Percentiles rank a stretch among this genome's conserved stretches.
These are phyloP conservation scores for Pristionchus exspectatus DNA, from an alignment of 2,888 invertebrate genomes.

Conservation along the genomic window DNA sequence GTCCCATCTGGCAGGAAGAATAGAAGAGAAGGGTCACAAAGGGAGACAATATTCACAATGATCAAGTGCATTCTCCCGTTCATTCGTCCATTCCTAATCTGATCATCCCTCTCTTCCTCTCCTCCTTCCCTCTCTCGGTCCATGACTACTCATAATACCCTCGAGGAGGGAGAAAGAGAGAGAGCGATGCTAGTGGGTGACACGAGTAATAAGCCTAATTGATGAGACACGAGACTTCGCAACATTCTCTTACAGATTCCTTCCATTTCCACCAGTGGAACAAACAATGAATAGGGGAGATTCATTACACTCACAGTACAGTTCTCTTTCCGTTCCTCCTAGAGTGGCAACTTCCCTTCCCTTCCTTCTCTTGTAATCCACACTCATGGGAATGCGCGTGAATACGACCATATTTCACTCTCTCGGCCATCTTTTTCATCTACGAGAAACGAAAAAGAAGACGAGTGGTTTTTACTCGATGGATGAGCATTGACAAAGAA, in stretches of 20 bases:
- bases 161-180: neutral
- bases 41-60: conserved; percentile 25
- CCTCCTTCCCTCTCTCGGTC: neutral
- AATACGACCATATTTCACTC: conserved; percentile 32
- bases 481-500: conserved; percentile 23
- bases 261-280: neutral
- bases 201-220: conserved; percentile 38
- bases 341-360: neutral
- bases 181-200: neutral
- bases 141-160: conserved; percentile 33
- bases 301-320: neutral
- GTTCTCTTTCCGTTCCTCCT: neutral
- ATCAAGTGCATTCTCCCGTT: conserved; percentile 29
- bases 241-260: neutral
- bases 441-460: neutral
- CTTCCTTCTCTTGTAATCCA: conserved; percentile 26
- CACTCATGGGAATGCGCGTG: conserved; percentile 28
- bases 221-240: neutral
- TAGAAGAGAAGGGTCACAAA: neutral
- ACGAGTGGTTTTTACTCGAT: conserved; percentile 25
- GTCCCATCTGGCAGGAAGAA: neutral
- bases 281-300: neutral
- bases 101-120: conserved; percentile 24
- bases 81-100: conserved; percentile 18
- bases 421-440: conserved; percentile 19